A percentile compares a stretch with the other conserved stretches of the same genome.
Conservation (phyloP, 1,140 invertebrate species). For the Venturia canescens region DNA sequence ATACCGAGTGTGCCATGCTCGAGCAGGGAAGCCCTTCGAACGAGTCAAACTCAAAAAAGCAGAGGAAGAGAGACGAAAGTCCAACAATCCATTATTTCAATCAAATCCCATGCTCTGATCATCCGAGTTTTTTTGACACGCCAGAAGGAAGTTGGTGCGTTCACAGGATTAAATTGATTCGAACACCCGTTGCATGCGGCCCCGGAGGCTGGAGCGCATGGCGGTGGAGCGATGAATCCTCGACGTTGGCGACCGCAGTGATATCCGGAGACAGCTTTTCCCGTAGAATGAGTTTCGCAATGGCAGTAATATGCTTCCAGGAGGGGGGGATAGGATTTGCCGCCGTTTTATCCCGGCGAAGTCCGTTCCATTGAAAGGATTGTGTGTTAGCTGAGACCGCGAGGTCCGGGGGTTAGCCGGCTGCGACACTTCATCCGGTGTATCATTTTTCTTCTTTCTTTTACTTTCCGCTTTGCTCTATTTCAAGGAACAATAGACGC, state of each 20-base stretch:
- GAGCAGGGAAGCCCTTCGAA: too few species aligned
- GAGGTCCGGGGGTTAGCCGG: not conserved
- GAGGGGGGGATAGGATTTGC: not conserved
- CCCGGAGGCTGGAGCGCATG: not conserved
- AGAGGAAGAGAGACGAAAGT: too few species aligned
- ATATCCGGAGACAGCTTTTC: conserved; percentile 43
- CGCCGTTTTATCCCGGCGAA: conserved; percentile 46
- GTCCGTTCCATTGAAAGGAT: conserved; percentile 39
- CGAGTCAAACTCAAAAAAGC: too few species aligned
- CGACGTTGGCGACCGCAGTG: not conserved
- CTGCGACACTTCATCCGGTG: conserved; percentile 6
- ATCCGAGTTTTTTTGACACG: too few species aligned
- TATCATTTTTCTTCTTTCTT: conserved; percentile 27
- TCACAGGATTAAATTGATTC: not conserved
- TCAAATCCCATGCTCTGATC: too few species aligned
- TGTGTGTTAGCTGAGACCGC: conserved; percentile 13
- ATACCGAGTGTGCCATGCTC: too few species aligned
- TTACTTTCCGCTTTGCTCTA: not conserved
- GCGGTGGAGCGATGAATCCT: conserved; percentile 26
- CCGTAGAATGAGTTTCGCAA: conserved; percentile 47
- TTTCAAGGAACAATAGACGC: conserved; percentile 24
- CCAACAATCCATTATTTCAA: too few species aligned
- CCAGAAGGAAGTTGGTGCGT: too few species aligned
- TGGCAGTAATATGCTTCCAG: conserved; percentile 11
- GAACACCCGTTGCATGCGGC: not conserved